Evolutionary conservation across 2,888 invertebrate species (phyloP), one percentile per base, ranked within the genome.

Genomic region (Drosophila multiciliata): DNA sequence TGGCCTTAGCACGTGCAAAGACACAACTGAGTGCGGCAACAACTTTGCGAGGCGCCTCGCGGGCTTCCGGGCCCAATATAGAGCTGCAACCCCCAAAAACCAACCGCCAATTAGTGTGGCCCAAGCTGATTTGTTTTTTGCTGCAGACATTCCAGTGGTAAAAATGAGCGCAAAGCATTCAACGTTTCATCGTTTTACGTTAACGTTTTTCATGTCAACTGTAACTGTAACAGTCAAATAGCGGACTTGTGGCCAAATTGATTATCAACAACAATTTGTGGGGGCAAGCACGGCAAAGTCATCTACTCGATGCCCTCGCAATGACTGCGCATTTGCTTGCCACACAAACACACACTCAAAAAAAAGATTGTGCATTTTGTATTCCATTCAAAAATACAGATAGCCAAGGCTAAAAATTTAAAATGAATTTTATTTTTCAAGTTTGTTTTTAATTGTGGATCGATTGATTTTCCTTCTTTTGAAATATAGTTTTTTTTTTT

Each of bases 171-270:
- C 66, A 57, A 57, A 48, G 11, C 32, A 55, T 55, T 55, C 45
- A 45, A 45, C 45, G 45, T 45, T 42, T 20, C 45, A 8, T 15
- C 45, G 45, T 40, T 38, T 11, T 12, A 12, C 20, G n/a, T 57
- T 32, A n/a, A 36, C 23, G 29, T 53, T 66, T 76, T 86, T 79
- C 86, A 88, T 90, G 89, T 87, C 89, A 84, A 89, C 79, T 66
- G 42, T 11, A 87, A 89, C 76, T 67, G 57, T 42, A 57, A 42
- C 57, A 57, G 86, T 66, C 67, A 67, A 57, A 65, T 42, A 64
- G 7, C 33, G 38, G 11, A 48, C 48, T 33, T 45, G 32, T 32
- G 63, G 79, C 68, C 73, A 90, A 87, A 87, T 87, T 90, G 87
- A 90, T 87, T 90, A 87, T 78, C 90, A 90, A 77, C 83, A 71